Conservation (phyloP, 2,888 invertebrate species). For the Marasmarcha lunaedactyla region DNA sequence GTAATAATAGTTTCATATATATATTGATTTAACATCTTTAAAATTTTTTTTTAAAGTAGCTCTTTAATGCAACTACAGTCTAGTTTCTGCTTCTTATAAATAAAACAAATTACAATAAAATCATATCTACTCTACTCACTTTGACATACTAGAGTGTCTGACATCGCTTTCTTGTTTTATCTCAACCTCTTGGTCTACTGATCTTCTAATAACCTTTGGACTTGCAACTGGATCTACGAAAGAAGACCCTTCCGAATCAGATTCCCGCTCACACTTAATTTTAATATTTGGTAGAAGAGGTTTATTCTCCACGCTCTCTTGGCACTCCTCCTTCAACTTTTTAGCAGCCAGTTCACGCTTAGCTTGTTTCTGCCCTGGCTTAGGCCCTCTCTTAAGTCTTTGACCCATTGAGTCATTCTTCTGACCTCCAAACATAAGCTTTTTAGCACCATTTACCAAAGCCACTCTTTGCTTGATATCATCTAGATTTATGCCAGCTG, state of each 20-base stretch:
- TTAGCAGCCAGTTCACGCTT: constrained; percentile 30
- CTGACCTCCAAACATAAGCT: constrained; percentile 55
- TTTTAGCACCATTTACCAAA: constrained; percentile 60
- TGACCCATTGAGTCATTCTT: constrained; percentile 38
- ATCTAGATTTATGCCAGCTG: constrained; percentile 79
- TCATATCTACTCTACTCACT: constrained; percentile 43
- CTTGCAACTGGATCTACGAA: constrained; percentile 52
- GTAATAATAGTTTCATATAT: no score
- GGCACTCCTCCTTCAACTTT: constrained; percentile 36
- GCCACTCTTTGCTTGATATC: constrained; percentile 67
- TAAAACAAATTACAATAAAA: no score
- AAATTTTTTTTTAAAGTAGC: no score
- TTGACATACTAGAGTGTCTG: constrained; percentile 31
- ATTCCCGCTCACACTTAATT: constrained; percentile 52
- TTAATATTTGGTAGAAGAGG: constrained; percentile 52
- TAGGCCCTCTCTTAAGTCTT: constrained; percentile 39
- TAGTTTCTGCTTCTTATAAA: no score
- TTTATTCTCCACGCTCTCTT: constrained; percentile 37
- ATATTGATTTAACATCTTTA: no score
- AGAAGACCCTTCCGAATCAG: constrained; percentile 62
- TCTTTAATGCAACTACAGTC: no score
- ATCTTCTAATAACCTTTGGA: constrained; percentile 49
- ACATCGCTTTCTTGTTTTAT: constrained; percentile 48
- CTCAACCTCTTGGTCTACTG: constrained; percentile 35
- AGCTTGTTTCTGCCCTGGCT: constrained; percentile 28